These are phyloP conservation scores for Micronycteris hirsuta DNA, from an alignment of 2,113 vertebrate species.

Conservation along the genomic window DNA sequence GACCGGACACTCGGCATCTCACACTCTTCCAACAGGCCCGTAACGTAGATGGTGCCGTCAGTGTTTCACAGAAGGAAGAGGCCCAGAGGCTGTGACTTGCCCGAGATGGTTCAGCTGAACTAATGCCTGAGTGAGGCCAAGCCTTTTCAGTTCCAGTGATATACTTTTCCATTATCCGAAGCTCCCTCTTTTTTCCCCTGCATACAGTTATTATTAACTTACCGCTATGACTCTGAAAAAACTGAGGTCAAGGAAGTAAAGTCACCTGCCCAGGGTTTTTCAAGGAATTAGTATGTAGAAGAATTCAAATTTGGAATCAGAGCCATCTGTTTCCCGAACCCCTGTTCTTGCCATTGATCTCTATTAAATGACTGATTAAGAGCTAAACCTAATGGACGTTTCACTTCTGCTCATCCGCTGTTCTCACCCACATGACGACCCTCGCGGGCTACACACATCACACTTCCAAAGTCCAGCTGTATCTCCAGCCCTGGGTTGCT, in stretches of 20 bases:
- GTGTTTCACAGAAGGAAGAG: background rate
- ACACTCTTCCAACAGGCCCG: background rate
- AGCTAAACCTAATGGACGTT: background rate
- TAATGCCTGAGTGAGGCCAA: background rate
- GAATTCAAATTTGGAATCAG: conserved; percentile 15
- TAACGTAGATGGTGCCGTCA: background rate
- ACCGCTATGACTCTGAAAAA: background rate
- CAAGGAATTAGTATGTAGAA: background rate
- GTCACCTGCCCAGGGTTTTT: background rate
- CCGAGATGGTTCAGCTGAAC: background rate
- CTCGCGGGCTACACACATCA: background rate
- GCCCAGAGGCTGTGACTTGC: background rate
- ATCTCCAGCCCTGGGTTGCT: background rate
- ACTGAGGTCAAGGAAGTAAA: background rate
- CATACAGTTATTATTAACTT: background rate
- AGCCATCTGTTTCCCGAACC: background rate
- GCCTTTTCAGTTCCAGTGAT: background rate
- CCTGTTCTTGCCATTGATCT: background rate
- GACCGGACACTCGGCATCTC: background rate
- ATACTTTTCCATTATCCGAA: background rate
- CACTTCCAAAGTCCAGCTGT: background rate
- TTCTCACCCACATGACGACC: background rate
- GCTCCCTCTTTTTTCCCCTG: background rate
- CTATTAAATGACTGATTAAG: conserved; percentile 12
- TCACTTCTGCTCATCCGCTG: background rate